Percentiles rank a stretch among this genome's conserved stretches.
Evolutionary conservation across 2,888 invertebrate species (phyloP).

Genomic region (Protonemura montana): DNA sequence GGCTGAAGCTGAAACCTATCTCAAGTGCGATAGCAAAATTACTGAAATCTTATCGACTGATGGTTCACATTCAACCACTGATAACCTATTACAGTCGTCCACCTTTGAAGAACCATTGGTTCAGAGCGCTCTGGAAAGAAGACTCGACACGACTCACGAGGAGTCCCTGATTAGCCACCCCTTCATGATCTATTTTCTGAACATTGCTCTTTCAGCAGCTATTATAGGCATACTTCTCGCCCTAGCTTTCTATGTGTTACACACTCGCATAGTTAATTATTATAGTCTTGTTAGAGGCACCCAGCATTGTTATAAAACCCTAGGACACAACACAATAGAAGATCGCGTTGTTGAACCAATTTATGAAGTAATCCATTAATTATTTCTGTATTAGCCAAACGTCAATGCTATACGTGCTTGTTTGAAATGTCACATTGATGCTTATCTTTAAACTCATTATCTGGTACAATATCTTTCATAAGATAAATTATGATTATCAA

Average conservation of each 20-base stretch:
- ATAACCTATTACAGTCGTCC: no score
- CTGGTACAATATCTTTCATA: neutral
- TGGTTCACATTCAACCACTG: no score
- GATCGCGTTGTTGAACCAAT: neutral
- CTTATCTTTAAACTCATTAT: neutral
- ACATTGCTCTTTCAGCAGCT: neutral
- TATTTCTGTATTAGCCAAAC: no score
- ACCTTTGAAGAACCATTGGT: no score
- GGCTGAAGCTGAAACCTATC: neutral
- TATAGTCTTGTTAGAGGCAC: neutral
- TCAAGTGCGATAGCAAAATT: no score
- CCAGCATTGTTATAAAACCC: neutral
- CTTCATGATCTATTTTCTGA: neutral
- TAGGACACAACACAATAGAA: neutral
- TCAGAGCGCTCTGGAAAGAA: no score
- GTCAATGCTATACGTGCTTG: no score
- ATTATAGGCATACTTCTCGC: neutral
- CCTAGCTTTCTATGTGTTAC: neutral
- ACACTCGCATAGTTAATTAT: neutral
- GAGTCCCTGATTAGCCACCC: no score
- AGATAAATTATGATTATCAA: no score
- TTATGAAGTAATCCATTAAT: neutral
- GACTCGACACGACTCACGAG: no score
- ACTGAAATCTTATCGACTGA: no score
- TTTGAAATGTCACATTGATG: neutral